phyloP scores from a whole-genome alignment of 2,797 vertebrate species.

The Hyperoplus lanceolatus region DNA sequence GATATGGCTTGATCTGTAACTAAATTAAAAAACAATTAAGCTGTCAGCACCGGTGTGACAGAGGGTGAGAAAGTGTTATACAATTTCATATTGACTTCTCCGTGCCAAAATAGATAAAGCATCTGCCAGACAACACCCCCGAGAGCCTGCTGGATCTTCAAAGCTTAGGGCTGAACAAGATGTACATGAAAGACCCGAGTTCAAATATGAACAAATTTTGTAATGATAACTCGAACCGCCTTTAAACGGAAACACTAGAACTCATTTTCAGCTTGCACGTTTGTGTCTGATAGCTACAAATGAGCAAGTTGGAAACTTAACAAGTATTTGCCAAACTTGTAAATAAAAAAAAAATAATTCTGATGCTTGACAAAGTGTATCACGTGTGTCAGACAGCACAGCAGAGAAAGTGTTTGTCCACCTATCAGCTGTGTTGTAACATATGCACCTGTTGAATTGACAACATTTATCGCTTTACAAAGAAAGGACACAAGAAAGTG shows the following conservation, averaged over 20 bases:
- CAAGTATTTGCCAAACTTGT: background rate
- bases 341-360: background rate
- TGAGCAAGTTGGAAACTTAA: background rate
- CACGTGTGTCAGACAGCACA: constrained; percentile 1
- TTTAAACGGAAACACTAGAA: background rate
- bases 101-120: constrained; percentile 55
- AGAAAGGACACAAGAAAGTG: constrained; percentile 25
- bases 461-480: constrained; percentile 24
- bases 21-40: constrained; percentile 65
- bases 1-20: constrained; percentile 28
- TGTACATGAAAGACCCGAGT: background rate
- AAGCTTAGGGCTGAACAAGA: constrained; percentile 1
- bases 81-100: constrained; percentile 25
- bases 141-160: constrained; percentile 21
- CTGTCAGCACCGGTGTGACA: constrained; percentile 53
- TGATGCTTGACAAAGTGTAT: constrained; percentile 9
- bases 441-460: constrained; percentile 9
- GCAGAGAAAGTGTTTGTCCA: constrained; percentile 1
- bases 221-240: background rate
- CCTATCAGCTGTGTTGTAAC: constrained; percentile 14
- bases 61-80: constrained; percentile 44
- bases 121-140: constrained; percentile 25
- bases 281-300: background rate
- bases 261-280: background rate
- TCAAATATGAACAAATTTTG: background rate